Percentiles rank a stretch among this genome's conserved stretches.
These are phyloP conservation scores for Bombus pyrosoma DNA, from an alignment of 1,140 invertebrate species.

Conservation along the genomic window DNA sequence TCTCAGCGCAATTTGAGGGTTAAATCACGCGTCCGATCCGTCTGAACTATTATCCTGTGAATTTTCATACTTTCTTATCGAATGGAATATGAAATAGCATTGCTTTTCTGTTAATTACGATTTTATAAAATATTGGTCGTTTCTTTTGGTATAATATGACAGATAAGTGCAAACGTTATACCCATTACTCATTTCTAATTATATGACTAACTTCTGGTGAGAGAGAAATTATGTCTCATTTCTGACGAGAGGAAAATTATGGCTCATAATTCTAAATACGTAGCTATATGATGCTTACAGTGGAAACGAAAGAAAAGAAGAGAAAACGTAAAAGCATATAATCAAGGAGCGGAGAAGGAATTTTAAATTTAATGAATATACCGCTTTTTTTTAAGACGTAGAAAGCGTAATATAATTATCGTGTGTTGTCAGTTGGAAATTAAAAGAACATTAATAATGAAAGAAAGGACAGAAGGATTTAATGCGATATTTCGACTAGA, in stretches of 20 bases:
- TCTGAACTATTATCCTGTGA: fast-evolving
- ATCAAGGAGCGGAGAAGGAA: background rate
- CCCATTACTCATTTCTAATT: background rate
- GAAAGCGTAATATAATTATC: constrained; percentile 19
- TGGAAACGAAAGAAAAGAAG: background rate
- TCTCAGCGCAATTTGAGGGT: background rate
- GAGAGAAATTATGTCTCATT: no score
- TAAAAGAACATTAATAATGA: background rate
- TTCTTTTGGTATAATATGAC: no score
- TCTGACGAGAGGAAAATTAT: background rate
- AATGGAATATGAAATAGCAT: background rate
- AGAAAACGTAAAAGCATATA: background rate
- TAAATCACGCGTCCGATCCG: no score
- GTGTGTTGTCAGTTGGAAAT: background rate
- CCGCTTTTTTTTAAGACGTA: background rate
- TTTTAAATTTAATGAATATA: background rate
- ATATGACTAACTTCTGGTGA: background rate
- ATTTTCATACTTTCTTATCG: background rate
- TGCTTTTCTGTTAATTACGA: background rate
- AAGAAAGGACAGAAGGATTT: background rate
- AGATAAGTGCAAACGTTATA: no score
- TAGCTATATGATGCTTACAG: no score
- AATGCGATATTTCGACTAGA: background rate
- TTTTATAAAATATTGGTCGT: no score
- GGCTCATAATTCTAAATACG: background rate